Conservation (phyloP, 2,113 vertebrate species). For the Anguilla japonica region DNA sequence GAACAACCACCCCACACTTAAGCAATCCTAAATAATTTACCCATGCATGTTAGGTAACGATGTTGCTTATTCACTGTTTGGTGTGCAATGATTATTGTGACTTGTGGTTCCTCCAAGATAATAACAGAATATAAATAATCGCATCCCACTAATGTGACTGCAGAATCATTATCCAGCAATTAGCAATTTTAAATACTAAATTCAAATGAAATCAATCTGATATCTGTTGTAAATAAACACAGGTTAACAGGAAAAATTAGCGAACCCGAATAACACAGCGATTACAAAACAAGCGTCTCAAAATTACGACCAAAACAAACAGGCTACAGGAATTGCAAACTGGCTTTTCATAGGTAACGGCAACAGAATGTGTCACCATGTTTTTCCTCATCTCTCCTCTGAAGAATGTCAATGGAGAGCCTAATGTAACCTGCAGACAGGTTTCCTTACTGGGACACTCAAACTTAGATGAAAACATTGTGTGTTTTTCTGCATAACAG, state of each 20-base stretch:
- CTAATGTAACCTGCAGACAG: conserved; percentile 1
- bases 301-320: not conserved
- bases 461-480: conserved; percentile 27
- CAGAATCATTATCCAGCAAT: not conserved
- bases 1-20: not conserved
- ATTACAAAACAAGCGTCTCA: not conserved
- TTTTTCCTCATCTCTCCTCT: conserved; percentile 11
- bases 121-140: not conserved
- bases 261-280: not conserved
- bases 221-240: not conserved
- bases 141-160: not conserved
- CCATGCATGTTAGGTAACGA: not conserved
- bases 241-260: not conserved
- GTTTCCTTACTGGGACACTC: conserved; percentile 8
- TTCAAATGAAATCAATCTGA: not conserved
- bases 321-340: not conserved
- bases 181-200: not conserved
- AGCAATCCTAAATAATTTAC: not conserved
- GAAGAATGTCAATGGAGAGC: conserved; percentile 4
- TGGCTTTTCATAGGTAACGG: not conserved
- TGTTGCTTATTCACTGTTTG: not conserved
- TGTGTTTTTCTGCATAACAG: not conserved
- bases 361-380: not conserved
- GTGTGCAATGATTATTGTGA: not conserved
- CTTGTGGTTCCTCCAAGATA: not conserved